These are phyloP conservation scores for Megalops cyprinoides DNA, from an alignment of 2,797 vertebrate species.

Conservation along the genomic window DNA sequence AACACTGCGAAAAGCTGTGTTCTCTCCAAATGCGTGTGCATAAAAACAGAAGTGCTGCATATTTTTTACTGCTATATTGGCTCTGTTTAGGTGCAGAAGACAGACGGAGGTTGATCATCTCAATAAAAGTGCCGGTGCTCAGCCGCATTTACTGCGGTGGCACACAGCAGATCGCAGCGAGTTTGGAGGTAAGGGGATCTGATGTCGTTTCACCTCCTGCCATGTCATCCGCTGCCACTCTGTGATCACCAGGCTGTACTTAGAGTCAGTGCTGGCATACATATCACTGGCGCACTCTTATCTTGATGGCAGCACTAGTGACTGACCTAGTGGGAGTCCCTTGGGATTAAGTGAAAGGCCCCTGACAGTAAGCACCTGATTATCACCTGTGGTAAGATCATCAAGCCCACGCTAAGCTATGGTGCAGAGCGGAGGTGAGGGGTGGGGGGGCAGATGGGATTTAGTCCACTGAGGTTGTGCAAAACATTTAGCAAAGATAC, in stretches of 20 bases:
- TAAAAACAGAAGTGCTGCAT: constrained; percentile 1
- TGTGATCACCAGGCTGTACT: background rate
- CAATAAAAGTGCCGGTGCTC: constrained; percentile 23
- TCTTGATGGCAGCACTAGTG: no score
- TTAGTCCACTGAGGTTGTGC: background rate
- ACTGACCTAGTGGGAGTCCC: no score
- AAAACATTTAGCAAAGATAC: no score
- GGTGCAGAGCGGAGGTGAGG: background rate
- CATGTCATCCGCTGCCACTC: background rate
- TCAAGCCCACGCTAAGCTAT: no score
- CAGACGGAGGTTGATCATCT: constrained; percentile 25
- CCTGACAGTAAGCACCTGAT: background rate
- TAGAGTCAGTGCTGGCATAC: no score
- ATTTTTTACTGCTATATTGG: constrained; percentile 9
- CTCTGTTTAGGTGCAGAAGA: constrained; percentile 23
- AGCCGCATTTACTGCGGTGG: constrained; percentile 9
- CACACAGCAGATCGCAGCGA: constrained; percentile 12
- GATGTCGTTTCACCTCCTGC: constrained; percentile 2
- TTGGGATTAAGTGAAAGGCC: background rate
- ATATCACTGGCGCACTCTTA: no score
- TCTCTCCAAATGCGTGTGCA: background rate
- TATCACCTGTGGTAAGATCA: background rate
- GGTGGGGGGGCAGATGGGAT: background rate
- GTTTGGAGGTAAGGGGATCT: constrained; percentile 14
- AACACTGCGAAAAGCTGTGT: background rate